Evolutionary conservation across 2,888 invertebrate species (phyloP), one percentile per base, ranked within the genome.

Genomic region (Smittia aterrima): DNA sequence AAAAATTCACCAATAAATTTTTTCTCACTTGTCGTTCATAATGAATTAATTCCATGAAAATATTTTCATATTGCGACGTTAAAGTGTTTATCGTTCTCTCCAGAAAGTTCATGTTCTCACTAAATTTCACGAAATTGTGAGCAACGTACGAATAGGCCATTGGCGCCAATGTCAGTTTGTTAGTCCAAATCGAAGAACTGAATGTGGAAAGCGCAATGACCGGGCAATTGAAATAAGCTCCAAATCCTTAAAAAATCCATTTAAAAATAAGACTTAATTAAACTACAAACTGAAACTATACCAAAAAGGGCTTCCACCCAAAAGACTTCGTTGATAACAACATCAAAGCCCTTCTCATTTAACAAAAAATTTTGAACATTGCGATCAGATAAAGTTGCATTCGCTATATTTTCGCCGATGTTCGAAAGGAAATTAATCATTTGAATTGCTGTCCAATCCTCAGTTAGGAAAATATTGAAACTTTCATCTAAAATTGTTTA

Each of bases 71-170:
- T 11, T 75, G 6, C 11, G 54, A 58, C 7, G 22, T 18, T 9
- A 78, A 11, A 1, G 78, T 76, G 62, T 80, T 80, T 41, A 76
- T 20, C 0, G 77, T 58, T 20, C 79, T 75, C 71, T 79, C 76
- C 71, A 67, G 70, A 38, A 79, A 78, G 13, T 66, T 77, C 79
- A 79, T 79, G 24, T 75, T 76, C 54, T 77, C 76, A 9, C 75
- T 74, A 38, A 40, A 54, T 18, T 32, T 16, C 1, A 11, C 20
- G 7, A 18, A 16, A n/a, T 20, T 9, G 73, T 54, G 32, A n/a
- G 73, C 62, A 24, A 75, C 70, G 54, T 64, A 70, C 1, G 75
- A 72, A 24, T 53, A 11, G 25, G 32, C 58, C 24, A n/a, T n/a
- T n/a, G n/a, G n/a, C n/a, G n/a, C n/a, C n/a, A n/a, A n/a, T n/a